Base-by-base conservation (phyloP, 2,797 vertebrate genomes). In the Psittacula echo region DNA sequence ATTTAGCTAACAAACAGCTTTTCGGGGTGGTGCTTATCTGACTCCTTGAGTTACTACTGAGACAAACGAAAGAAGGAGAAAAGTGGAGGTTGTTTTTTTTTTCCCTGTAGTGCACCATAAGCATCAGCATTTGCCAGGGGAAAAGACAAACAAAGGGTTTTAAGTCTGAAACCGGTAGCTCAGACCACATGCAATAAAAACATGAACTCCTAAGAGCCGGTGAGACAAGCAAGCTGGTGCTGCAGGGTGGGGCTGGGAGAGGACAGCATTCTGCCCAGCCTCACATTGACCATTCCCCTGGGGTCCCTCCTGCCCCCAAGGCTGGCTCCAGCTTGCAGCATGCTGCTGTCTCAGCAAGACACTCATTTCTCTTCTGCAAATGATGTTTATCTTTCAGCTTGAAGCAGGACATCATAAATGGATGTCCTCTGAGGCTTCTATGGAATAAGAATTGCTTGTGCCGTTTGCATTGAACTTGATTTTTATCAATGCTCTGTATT, bases 201-300 rank as follows among this genome's bases (percentile, higher is more conserved):
- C 18, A 50, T 0, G 0, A 91, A 60, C 15, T 60, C 9, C 13
- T 26, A 54, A 27, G 41, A 0, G 0, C 3, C 5, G 68, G 58
- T 29, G 41, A 32, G 50, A 14, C 1, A 2, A 86, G 17, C 4
- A 13, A 11, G 3, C 11, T 60, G 15, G 7, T 80, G 9, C 14
- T 5, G 4, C 9, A 12, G 18, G 37, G 13, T 12, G 8, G 24
- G 19, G 11, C 17, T 53, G 15, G 34, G 23, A n/a, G 13, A 82
- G 44, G 45, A 42, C 18, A 45, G 5, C 2, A 19, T 5, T 61
- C 42, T 60, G 15, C 11, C 6, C 10, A 82, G 10, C 67, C 79
- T 53, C 10, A 2, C 17, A 23, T 30, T 3, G 2, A 2, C 4
- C 16, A 1, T 27, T 76, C 30, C 39, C 11, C 26, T 48, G 32